Evolutionary conservation across 2,888 invertebrate genomes (phyloP).

Genomic region (Liopterus haemorrhoidalis): DNA sequence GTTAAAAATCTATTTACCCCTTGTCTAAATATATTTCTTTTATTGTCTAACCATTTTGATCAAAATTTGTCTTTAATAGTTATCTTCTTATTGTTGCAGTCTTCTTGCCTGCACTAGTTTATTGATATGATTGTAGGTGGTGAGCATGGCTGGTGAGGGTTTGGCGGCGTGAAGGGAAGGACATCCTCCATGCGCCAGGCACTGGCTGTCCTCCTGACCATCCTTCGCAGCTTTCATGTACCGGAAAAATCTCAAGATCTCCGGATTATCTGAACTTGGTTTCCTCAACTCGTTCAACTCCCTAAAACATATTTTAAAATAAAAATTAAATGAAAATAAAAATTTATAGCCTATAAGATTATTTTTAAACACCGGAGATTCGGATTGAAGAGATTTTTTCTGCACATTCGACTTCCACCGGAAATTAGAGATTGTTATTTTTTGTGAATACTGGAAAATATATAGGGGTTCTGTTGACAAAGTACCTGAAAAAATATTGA

Average conservation of each 20-base stretch:
- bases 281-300: conserved; percentile 79
- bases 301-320: conserved; percentile 47
- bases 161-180: conserved; percentile 56
- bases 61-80: neutral
- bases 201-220: conserved; percentile 74
- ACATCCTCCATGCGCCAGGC: conserved; percentile 64
- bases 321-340: neutral
- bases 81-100: conserved; percentile 40
- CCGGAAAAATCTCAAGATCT: conserved; percentile 80
- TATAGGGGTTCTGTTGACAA: no score
- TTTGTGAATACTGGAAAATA: no score
- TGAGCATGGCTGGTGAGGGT: conserved; percentile 75
- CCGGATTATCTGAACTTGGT: conserved; percentile 79
- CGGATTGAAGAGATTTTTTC: no score
- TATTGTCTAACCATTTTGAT: no score
- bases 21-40: no score
- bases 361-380: neutral
- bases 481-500: no score
- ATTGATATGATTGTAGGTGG: conserved; percentile 80
- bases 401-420: neutral
- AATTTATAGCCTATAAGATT: conserved; percentile 11
- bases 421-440: no score
- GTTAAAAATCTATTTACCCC: no score
- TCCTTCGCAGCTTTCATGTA: conserved; percentile 87
- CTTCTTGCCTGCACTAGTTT: conserved; percentile 79